Evolutionary conservation across 2,888 invertebrate genomes (phyloP).

Genomic region (Lissocephala sabroskyi): DNA sequence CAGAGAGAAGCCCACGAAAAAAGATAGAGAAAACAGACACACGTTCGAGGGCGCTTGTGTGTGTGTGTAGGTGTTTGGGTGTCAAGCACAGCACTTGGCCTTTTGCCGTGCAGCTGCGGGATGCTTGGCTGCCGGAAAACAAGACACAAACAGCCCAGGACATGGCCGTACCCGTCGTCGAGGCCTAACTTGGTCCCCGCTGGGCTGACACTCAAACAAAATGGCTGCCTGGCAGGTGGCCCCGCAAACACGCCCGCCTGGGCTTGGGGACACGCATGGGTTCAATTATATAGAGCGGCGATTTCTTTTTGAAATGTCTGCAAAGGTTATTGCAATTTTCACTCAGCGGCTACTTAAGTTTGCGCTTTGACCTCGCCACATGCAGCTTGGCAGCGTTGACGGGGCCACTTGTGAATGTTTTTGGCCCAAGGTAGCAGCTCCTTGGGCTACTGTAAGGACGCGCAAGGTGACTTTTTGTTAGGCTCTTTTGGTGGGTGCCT

Average conservation of each 20-base stretch:
- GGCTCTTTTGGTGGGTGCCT: not conserved
- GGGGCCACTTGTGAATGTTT: slow-evolving; percentile 17
- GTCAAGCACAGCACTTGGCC: slow-evolving; percentile 60
- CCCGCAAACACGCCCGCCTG: slow-evolving; percentile 6
- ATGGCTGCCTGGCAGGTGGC: slow-evolving; percentile 17
- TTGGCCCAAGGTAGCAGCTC: slow-evolving; percentile 19
- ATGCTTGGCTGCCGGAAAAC: slow-evolving; percentile 26
- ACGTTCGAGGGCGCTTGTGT: slow-evolving; percentile 22
- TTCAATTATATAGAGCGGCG: slow-evolving; percentile 59
- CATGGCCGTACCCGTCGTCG: slow-evolving; percentile 11
- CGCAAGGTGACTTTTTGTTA: not conserved
- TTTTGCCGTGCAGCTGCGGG: slow-evolving; percentile 50
- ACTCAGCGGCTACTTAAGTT: slow-evolving; percentile 56
- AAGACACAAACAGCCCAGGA: not conserved
- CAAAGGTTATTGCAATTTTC: slow-evolving; percentile 4
- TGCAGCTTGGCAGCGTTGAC: slow-evolving; percentile 21
- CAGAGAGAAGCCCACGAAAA: no score
- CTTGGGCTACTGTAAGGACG: not conserved
- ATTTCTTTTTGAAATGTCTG: slow-evolving; percentile 39
- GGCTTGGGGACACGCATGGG: slow-evolving; percentile 29
- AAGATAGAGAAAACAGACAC: no score
- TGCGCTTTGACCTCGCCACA: slow-evolving; percentile 61
- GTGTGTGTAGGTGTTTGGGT: slow-evolving; percentile 27
- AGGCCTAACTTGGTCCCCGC: no score
- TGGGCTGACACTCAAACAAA: slow-evolving; percentile 7